A percentile compares a stretch with the other conserved stretches of the same genome.
phyloP scores from a whole-genome alignment of 2,113 vertebrate genomes.

The Dissostichus mawsoni region DNA sequence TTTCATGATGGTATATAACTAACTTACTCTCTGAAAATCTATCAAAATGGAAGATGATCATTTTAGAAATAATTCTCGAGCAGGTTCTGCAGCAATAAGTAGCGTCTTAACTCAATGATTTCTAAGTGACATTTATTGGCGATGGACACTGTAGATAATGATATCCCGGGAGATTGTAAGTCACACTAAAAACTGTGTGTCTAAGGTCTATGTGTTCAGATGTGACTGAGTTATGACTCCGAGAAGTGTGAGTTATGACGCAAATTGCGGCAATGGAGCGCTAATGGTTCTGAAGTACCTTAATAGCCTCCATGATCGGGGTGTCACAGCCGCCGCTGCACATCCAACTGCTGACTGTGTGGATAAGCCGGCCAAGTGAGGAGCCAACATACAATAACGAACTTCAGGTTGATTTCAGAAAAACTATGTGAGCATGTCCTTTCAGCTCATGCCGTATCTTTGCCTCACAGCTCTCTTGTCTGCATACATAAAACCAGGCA shows the following conservation, averaged over 20 bases:
- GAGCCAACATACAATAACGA: neutral
- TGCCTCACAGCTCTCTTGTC: neutral
- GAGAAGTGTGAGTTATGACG: neutral
- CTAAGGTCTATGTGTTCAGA: neutral
- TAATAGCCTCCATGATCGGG: neutral
- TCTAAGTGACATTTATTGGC: neutral
- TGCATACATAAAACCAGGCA: neutral
- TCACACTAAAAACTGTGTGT: neutral
- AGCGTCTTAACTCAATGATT: neutral
- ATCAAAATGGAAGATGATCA: neutral
- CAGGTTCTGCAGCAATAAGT: neutral
- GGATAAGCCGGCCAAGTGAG: slow-evolving; percentile 10
- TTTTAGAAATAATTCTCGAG: neutral
- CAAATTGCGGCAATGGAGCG: neutral
- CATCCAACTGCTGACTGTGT: slow-evolving; percentile 20
- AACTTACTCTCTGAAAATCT: neutral
- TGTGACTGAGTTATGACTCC: neutral
- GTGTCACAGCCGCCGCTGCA: neutral
- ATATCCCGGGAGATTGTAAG: neutral
- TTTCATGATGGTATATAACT: neutral
- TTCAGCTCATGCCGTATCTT: neutral
- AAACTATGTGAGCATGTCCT: neutral
- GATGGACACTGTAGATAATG: neutral
- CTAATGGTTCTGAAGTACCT: neutral
- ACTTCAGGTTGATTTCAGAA: slow-evolving; percentile 6